These are phyloP conservation scores for Amphipoea oculea DNA, from an alignment of 2,888 invertebrate species.

Conservation along the genomic window DNA sequence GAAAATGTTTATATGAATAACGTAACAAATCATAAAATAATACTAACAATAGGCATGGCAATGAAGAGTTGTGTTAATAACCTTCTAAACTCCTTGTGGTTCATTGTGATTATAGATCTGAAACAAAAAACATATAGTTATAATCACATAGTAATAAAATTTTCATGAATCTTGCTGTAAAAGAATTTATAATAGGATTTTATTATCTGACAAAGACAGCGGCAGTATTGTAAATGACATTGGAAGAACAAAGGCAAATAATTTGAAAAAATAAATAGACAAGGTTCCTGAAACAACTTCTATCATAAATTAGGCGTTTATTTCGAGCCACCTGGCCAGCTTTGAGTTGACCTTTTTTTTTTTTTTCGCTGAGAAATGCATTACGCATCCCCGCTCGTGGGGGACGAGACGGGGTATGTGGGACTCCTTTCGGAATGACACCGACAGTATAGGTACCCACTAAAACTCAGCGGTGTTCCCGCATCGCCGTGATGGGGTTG, in stretches of 20 bases:
- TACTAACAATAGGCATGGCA: slow-evolving; percentile 96
- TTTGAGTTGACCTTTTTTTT: neutral
- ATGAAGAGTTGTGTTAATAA: slow-evolving; percentile 94
- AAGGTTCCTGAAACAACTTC: neutral
- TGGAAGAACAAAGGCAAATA: neutral
- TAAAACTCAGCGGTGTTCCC: too few relatives aligned
- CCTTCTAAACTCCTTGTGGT: slow-evolving; percentile 93
- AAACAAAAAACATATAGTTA: slow-evolving; percentile 70
- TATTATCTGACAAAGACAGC: neutral
- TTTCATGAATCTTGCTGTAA: neutral
- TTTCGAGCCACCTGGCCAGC: neutral
- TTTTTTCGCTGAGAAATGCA: too few relatives aligned
- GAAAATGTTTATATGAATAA: neutral
- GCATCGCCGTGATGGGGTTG: too few relatives aligned
- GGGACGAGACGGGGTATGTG: too few relatives aligned
- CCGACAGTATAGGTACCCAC: too few relatives aligned
- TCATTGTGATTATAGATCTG: slow-evolving; percentile 98
- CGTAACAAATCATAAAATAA: slow-evolving; percentile 45
- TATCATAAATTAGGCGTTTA: too few relatives aligned
- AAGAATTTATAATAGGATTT: neutral
- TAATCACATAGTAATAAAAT: neutral
- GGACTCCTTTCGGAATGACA: too few relatives aligned
- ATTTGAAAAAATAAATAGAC: too few relatives aligned
- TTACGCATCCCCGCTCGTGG: too few relatives aligned
- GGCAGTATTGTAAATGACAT: neutral